phyloP scores from a whole-genome alignment of 2,797 vertebrate species.

The Takifugu ocellatus region DNA sequence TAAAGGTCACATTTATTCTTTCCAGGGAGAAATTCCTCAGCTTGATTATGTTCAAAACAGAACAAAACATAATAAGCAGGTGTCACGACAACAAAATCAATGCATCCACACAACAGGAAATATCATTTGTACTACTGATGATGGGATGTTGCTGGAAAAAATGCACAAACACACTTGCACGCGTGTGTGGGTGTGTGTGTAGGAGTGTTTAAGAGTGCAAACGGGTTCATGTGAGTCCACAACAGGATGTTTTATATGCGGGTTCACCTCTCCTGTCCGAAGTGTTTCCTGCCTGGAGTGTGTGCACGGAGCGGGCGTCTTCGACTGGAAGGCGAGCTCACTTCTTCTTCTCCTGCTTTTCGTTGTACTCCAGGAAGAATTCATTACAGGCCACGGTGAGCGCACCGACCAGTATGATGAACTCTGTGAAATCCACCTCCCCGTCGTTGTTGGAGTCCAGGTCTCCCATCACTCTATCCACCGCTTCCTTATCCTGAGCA shows the following conservation, averaged over 20 bases:
- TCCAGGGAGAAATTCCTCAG: slow-evolving; percentile 44
- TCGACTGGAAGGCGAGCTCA: slow-evolving; percentile 21
- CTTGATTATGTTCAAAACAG: slow-evolving; percentile 65
- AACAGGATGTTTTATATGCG: slow-evolving; percentile 22
- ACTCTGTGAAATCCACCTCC: slow-evolving; percentile 82
- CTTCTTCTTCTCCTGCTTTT: slow-evolving; percentile 71
- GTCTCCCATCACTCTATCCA: slow-evolving; percentile 81
- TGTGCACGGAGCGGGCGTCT: slow-evolving; percentile 10
- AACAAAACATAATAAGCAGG: slow-evolving; percentile 43
- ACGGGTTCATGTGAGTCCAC: slow-evolving; percentile 23
- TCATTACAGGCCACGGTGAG: slow-evolving; percentile 82
- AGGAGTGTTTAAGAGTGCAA: slow-evolving; percentile 6
- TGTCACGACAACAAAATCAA: slow-evolving; percentile 22
- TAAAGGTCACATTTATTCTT: slow-evolving; percentile 71
- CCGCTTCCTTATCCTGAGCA: slow-evolving; percentile 79
- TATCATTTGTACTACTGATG: slow-evolving; percentile 15
- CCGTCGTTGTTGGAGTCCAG: slow-evolving; percentile 80
- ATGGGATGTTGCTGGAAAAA: neutral
- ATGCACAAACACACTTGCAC: slow-evolving; percentile 33
- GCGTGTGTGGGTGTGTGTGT: slow-evolving; percentile 29
- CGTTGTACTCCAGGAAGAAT: slow-evolving; percentile 80
- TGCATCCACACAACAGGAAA: neutral
- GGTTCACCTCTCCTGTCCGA: slow-evolving; percentile 18
- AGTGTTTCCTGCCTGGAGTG: slow-evolving; percentile 41
- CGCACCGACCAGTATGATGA: slow-evolving; percentile 79